Conservation (phyloP, 2,113 vertebrate genomes). For the Circaetus cinerascens region DNA sequence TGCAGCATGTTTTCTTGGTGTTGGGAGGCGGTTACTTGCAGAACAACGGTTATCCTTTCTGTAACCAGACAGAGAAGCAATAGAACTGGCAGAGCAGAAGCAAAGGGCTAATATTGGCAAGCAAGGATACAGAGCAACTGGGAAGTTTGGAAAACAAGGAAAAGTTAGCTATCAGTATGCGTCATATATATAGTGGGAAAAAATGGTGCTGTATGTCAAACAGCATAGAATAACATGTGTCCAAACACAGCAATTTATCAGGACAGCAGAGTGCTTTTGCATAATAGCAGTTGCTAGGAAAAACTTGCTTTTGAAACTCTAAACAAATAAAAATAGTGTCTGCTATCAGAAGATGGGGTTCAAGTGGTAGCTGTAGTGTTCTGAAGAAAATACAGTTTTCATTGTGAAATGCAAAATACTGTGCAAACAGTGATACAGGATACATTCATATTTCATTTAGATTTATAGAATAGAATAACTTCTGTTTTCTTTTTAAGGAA, state of each 20-base stretch:
- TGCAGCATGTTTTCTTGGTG: neutral
- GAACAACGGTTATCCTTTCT: neutral
- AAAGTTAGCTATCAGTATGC: neutral
- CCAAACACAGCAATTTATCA: neutral
- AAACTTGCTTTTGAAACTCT: neutral
- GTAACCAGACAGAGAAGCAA: neutral
- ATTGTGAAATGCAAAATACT: neutral
- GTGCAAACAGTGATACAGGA: neutral
- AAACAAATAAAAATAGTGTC: neutral
- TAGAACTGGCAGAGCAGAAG: neutral
- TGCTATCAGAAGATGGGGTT: neutral
- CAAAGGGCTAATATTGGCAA: neutral
- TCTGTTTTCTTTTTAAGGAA: constrained; percentile 80
- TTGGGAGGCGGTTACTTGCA: neutral
- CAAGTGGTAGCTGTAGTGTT: neutral
- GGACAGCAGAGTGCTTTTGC: neutral
- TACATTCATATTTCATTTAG: neutral
- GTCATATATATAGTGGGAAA: neutral
- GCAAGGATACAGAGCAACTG: neutral
- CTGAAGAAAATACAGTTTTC: neutral
- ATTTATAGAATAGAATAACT: neutral
- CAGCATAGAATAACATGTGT: neutral
- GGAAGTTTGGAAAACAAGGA: neutral
- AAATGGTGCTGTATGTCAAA: neutral
- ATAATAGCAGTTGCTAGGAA: neutral